Percentiles rank a stretch among this genome's conserved stretches.
These are phyloP conservation scores for Agrenia bidenticulata DNA, from an alignment of 2,888 invertebrate genomes.

Conservation along the genomic window DNA sequence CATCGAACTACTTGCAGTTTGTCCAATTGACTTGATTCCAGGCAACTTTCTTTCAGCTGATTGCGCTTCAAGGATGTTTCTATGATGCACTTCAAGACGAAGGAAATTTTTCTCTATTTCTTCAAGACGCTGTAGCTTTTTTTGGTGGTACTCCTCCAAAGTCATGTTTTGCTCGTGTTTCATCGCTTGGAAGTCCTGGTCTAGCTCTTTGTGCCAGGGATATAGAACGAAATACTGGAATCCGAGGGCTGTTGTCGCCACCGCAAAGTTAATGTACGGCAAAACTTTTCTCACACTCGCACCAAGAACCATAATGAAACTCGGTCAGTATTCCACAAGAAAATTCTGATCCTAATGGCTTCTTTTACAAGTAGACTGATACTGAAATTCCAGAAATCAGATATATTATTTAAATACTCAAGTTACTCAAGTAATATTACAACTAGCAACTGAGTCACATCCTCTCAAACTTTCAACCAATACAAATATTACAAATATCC, in stretches of 20 bases:
- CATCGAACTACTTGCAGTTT: too few relatives aligned
- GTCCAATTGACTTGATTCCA: too few relatives aligned
- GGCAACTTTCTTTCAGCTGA: too few relatives aligned
- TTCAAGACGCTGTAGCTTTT: slow-evolving; percentile 13
- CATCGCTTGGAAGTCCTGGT: slow-evolving; percentile 16
- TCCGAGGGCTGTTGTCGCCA: slow-evolving; percentile 12
- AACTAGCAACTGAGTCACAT: too few relatives aligned
- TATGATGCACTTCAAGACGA: slow-evolving; percentile 8
- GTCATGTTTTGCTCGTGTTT: slow-evolving; percentile 19
- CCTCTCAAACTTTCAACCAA: too few relatives aligned
- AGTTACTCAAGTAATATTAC: too few relatives aligned
- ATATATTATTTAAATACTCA: too few relatives aligned
- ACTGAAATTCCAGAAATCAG: too few relatives aligned
- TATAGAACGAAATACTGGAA: slow-evolving; percentile 20
- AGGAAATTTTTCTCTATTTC: slow-evolving; percentile 9
- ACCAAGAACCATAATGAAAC: slow-evolving; percentile 21
- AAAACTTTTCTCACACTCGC: not conserved
- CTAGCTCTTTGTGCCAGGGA: slow-evolving; percentile 22
- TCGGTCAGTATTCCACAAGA: too few relatives aligned
- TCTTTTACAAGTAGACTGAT: too few relatives aligned
- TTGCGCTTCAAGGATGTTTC: not conserved
- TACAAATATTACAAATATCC: too few relatives aligned
- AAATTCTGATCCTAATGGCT: too few relatives aligned
- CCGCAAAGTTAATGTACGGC: slow-evolving; percentile 23
- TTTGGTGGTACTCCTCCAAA: slow-evolving; percentile 13